These are phyloP conservation scores for Oryzias melastigma DNA, from an alignment of 2,113 vertebrate species.

Conservation along the genomic window DNA sequence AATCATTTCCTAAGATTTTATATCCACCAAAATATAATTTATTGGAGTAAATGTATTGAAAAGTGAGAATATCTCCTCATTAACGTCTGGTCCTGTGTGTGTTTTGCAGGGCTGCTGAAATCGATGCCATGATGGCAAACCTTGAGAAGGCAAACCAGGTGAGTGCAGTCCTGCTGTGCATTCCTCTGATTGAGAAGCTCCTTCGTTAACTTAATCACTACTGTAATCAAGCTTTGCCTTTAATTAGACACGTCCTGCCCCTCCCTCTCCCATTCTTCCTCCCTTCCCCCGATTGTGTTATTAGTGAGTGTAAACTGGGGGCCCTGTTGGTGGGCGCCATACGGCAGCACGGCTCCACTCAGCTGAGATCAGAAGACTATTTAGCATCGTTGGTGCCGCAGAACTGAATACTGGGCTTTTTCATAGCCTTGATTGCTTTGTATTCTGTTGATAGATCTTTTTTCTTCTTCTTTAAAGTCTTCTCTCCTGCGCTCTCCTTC, in stretches of 20 bases:
- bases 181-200: conserved; percentile 69
- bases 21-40: neutral
- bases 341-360: conserved; percentile 58
- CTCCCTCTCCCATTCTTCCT: conserved; percentile 4
- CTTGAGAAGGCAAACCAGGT: conserved; percentile 97
- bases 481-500: conserved; percentile 36
- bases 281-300: conserved; percentile 58
- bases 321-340: conserved; percentile 52
- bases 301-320: conserved; percentile 68
- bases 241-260: conserved; percentile 68
- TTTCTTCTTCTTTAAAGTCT: conserved; percentile 25
- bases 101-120: conserved; percentile 87
- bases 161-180: conserved; percentile 62
- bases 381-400: conserved; percentile 49
- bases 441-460: conserved; percentile 57
- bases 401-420: conserved; percentile 50
- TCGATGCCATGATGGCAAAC: conserved; percentile 89
- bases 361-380: conserved; percentile 54
- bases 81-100: conserved; percentile 24
- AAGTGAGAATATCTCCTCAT: conserved; percentile 1
- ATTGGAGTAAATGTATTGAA: neutral
- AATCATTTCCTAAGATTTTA: neutral
- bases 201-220: conserved; percentile 77
- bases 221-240: conserved; percentile 77
- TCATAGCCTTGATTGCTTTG: conserved; percentile 73